These are phyloP conservation scores for Gymnocheta viridis DNA, from an alignment of 2,888 invertebrate species.

Conservation along the genomic window DNA sequence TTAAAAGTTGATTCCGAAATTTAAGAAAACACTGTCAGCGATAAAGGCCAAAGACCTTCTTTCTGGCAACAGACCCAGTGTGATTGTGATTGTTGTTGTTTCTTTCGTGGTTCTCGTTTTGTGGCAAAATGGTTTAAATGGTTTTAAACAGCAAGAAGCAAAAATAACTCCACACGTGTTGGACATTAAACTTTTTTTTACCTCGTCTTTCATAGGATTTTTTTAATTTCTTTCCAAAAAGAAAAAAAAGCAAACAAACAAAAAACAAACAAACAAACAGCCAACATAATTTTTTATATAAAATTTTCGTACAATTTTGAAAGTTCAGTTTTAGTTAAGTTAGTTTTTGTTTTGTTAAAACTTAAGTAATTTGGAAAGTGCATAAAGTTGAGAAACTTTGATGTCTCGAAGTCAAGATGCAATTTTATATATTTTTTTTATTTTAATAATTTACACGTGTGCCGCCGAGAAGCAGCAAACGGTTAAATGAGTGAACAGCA, in stretches of 20 bases:
- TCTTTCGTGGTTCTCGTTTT: constrained; percentile 38
- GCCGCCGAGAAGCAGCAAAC: not conserved
- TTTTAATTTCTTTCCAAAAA: constrained; percentile 20
- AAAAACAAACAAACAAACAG: too few species aligned
- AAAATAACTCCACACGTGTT: constrained; percentile 58
- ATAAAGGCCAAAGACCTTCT: constrained; percentile 65
- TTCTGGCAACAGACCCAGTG: constrained; percentile 9
- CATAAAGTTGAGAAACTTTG: constrained; percentile 29
- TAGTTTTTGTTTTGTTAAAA: too few species aligned
- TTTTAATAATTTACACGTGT: constrained; percentile 12
- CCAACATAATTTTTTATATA: constrained; percentile 40
- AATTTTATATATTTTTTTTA: too few species aligned
- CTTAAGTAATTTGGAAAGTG: constrained; percentile 49
- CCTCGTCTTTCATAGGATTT: constrained; percentile 58
- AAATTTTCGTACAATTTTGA: constrained; percentile 39
- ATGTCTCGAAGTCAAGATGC: constrained; percentile 23
- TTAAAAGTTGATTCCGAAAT: constrained; percentile 59
- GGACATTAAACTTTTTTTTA: constrained; percentile 57
- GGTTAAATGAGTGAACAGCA: constrained; percentile 18
- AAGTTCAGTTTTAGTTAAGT: constrained; percentile 42
- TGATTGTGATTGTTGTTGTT: constrained; percentile 13
- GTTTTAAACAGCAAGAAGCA: constrained; percentile 23
- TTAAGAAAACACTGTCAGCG: constrained; percentile 22
- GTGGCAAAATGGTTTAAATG: constrained; percentile 53
- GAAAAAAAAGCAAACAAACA: not conserved